Percentiles rank a stretch among this genome's conserved stretches.
Evolutionary conservation across 2,797 vertebrate genomes (phyloP).

Genomic region (Manis crassicaudata): DNA sequence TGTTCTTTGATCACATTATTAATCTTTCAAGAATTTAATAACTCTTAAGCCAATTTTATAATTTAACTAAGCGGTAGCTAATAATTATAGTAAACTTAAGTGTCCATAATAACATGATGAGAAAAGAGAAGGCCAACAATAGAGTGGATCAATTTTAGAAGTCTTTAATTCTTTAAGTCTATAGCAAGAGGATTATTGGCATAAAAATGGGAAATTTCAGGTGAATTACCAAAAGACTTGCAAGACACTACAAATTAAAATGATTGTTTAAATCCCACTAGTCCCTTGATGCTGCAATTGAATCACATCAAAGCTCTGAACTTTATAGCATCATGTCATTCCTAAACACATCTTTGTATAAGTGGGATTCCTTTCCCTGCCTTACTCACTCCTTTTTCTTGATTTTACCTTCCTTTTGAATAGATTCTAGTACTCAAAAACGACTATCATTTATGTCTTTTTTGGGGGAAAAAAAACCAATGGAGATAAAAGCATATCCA

Average conservation of each 20-base stretch:
- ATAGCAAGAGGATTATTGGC: slow-evolving; percentile 3
- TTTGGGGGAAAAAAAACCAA: not conserved
- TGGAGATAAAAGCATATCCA: not conserved
- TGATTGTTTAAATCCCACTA: not conserved
- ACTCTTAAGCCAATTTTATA: slow-evolving; percentile 31
- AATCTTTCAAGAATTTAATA: slow-evolving; percentile 72
- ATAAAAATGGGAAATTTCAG: not conserved
- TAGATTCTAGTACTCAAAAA: not conserved
- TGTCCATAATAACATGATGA: not conserved
- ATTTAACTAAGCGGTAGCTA: slow-evolving; percentile 20
- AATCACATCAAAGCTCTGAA: slow-evolving; percentile 18
- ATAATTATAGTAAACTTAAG: slow-evolving; percentile 59
- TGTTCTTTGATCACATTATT: slow-evolving; percentile 70
- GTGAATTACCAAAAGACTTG: not conserved
- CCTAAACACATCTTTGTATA: not conserved
- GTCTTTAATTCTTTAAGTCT: slow-evolving; percentile 23
- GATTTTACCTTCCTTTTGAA: not conserved
- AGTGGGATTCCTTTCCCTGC: not conserved
- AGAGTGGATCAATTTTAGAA: not conserved
- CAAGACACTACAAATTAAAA: slow-evolving; percentile 28
- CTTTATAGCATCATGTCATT: not conserved
- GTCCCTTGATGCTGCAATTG: not conserved
- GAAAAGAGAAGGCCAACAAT: slow-evolving; percentile 12
- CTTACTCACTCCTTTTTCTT: not conserved
- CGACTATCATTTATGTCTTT: not conserved